Evolutionary conservation across 2,113 vertebrate genomes (phyloP), one percentile per base, ranked within the genome.

Genomic region (Megatriorchis doriae): DNA sequence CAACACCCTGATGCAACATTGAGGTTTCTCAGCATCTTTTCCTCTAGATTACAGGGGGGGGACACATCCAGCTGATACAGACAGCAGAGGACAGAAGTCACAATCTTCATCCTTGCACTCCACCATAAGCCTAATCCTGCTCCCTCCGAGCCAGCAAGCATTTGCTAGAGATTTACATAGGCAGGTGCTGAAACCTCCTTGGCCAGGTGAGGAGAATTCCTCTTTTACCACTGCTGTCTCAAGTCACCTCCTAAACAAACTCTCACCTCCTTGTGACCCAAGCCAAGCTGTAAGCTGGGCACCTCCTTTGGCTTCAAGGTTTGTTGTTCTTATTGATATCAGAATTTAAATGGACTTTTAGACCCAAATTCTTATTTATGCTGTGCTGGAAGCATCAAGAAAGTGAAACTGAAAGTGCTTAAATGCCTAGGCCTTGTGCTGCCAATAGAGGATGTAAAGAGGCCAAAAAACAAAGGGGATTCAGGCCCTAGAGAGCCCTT

Each of bases 51-150:
- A 55, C 12, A 11, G 11, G 11, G 10, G 36, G 7, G 47, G 71
- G 81, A 50, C 23, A 34, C 29, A 63, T 19, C 32, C 65, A 78
- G 42, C 31, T 0, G 0, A 48, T 21, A 56, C 7, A 72, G 47
- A 38, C 4, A 82, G 34, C n/a, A 74, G 47, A 94, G 36, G 40
- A 61, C 34, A 58, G 13, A 65, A 73, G 26, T 53, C 9, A 50
- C 6, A 6, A 40, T 2, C 62, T 23, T 21, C 17, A 72, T 16
- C 23, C 40, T 87, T 77, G 19, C 18, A 6, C 5, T 74, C 26
- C 27, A 61, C 40, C 27, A 26, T 9, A 5, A 91, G 7, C 15
- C 22, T 59, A 29, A 78, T n/a, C 32, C 36, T 48, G 58, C 45
- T 86, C 25, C 45, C 63, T 75, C 50, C 7, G 62, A 84, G 21